A percentile compares a stretch with the other conserved stretches of the same genome.
phyloP scores from a whole-genome alignment of 2,888 invertebrate species.

The Strigamia transsilvanica region DNA sequence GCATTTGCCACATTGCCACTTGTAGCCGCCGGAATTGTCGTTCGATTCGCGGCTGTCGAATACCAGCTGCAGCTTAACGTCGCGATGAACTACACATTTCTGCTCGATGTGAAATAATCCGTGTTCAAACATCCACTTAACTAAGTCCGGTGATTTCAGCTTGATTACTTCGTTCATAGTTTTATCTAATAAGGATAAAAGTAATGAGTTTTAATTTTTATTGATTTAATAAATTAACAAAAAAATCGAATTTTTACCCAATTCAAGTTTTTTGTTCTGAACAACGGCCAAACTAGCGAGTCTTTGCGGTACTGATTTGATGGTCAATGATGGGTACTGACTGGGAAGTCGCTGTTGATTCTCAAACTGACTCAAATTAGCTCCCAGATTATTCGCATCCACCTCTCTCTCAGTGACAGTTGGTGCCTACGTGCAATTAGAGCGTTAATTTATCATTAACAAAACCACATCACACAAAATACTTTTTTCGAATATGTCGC shows the following conservation, averaged over 20 bases:
- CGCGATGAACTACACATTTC: constrained; percentile 53
- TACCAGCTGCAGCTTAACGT: constrained; percentile 55
- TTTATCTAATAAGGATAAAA: constrained; percentile 27
- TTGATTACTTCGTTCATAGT: constrained; percentile 45
- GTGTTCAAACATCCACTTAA: constrained; percentile 57
- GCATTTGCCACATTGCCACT: constrained; percentile 56
- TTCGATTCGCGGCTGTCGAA: constrained; percentile 37
- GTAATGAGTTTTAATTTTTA: constrained; percentile 10
- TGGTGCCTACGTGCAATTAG: not conserved
- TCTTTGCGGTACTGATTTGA: constrained; percentile 54
- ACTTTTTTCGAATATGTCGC: constrained; percentile 11
- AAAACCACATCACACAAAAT: not conserved
- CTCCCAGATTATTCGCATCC: constrained; percentile 4
- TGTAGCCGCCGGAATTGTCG: constrained; percentile 55
- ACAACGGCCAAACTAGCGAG: constrained; percentile 32
- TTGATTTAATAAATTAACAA: no score
- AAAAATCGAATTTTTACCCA: constrained; percentile 54
- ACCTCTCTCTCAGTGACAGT: constrained; percentile 10
- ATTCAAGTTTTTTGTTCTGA: constrained; percentile 48
- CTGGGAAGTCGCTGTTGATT: constrained; percentile 24
- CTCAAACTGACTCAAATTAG: constrained; percentile 6
- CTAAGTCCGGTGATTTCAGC: constrained; percentile 50
- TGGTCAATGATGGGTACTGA: constrained; percentile 53
- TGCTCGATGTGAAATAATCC: constrained; percentile 55
- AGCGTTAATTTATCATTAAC: not conserved